Conservation (phyloP, 2,888 invertebrate genomes). For the Dolichomitus sp. region DNA sequence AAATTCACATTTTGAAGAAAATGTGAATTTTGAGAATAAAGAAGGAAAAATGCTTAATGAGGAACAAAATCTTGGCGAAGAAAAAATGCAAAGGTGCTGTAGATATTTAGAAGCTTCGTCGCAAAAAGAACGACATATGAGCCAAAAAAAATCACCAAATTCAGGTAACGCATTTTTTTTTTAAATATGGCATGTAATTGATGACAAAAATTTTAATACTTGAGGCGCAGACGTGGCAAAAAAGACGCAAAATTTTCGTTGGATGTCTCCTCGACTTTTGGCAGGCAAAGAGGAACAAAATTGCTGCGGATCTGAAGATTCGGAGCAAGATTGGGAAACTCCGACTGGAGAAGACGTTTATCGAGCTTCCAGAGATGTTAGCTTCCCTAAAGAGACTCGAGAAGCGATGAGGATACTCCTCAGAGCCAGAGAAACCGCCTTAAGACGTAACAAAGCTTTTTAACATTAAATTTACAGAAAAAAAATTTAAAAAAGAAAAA, state of each 20-base stretch:
- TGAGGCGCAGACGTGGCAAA: not conserved
- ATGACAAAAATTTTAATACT: conserved; percentile 5
- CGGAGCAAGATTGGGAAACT: conserved; percentile 64
- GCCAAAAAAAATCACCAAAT: not conserved
- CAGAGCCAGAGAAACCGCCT: conserved; percentile 38
- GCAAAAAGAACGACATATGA: conserved; percentile 9
- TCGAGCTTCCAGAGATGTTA: conserved; percentile 53
- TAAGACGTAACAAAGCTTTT: conserved; percentile 33
- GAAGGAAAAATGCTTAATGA: not conserved
- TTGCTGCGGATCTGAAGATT: conserved; percentile 42
- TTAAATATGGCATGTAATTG: not conserved
- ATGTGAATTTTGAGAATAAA: not conserved
- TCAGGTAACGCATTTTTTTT: not conserved
- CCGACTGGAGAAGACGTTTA: conserved; percentile 45
- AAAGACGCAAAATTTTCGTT: not conserved
- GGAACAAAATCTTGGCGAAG: not conserved
- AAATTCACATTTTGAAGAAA: not conserved
- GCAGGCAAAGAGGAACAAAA: conserved; percentile 11
- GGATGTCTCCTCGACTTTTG: conserved; percentile 31
- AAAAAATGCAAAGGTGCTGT: not conserved
- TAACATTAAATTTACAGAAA: not conserved
- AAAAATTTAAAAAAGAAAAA: not conserved
- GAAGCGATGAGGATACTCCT: conserved; percentile 74
- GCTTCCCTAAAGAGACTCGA: conserved; percentile 77
- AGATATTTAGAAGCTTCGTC: not conserved